Evolutionary conservation across 2,113 vertebrate species (phyloP).

Genomic region (Tragelaphus scriptus): DNA sequence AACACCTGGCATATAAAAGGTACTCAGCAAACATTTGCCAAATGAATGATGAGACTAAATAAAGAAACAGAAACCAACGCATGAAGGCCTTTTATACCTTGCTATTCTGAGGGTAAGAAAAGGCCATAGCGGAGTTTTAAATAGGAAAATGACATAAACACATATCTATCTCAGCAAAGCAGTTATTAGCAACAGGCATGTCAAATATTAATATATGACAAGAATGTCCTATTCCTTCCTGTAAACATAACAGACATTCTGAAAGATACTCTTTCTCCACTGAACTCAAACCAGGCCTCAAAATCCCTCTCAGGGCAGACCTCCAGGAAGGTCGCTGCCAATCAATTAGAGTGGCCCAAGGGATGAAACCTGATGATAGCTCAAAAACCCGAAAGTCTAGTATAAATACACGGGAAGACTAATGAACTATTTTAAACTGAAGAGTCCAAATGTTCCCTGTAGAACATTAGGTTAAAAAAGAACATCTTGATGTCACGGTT

Average conservation of each 20-base stretch:
- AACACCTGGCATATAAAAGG: neutral
- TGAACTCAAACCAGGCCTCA: constrained; percentile 3
- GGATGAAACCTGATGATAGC: neutral
- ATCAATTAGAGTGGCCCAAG: neutral
- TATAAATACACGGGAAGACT: neutral
- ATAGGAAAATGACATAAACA: constrained; percentile 26
- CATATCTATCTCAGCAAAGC: neutral
- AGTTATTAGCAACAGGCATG: neutral
- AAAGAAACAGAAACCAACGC: neutral
- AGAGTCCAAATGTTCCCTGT: neutral
- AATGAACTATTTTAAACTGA: constrained; percentile 12
- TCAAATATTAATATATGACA: neutral
- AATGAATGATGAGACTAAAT: neutral
- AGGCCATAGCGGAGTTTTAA: constrained; percentile 8
- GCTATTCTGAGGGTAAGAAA: neutral
- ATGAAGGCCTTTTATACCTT: neutral
- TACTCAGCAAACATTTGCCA: neutral
- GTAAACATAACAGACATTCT: constrained; percentile 13
- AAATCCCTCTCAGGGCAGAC: neutral
- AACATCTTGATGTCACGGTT: neutral
- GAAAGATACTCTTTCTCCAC: neutral
- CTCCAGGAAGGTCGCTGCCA: neutral
- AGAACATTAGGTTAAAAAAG: constrained; percentile 1
- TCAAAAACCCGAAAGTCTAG: neutral
- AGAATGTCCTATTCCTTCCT: neutral